A percentile compares a stretch with the other conserved stretches of the same genome.
Conservation (phyloP, 2,888 invertebrate species). For the Germaria angustata region DNA sequence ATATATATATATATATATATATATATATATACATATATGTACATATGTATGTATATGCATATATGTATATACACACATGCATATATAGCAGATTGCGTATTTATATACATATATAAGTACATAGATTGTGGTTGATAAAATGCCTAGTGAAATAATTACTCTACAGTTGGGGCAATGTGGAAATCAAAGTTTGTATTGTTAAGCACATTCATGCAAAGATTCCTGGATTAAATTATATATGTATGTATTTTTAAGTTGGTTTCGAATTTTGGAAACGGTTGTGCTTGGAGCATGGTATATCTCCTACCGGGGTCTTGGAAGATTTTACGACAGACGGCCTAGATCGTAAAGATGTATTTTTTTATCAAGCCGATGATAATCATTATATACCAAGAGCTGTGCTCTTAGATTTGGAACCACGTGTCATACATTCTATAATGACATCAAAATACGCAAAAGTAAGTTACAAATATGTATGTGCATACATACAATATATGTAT, state of each 20-base stretch:
- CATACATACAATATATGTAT: too few species aligned
- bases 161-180: slow-evolving; percentile 99
- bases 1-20: too few species aligned
- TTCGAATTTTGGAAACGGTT: slow-evolving; percentile 99
- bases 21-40: too few species aligned
- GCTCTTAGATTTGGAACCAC: slow-evolving; percentile 96
- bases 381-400: slow-evolving; percentile 99
- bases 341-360: slow-evolving; percentile 99
- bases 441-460: slow-evolving; percentile 81
- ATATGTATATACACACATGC: too few species aligned
- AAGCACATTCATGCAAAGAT: too few species aligned
- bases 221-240: not conserved
- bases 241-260: slow-evolving; percentile 84
- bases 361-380: slow-evolving; percentile 97
- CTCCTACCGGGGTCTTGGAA: slow-evolving; percentile 96
- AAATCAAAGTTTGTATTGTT: slow-evolving; percentile 97
- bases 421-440: slow-evolving; percentile 98
- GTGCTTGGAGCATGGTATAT: slow-evolving; percentile 98
- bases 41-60: too few species aligned
- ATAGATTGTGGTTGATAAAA: too few species aligned
- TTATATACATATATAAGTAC: too few species aligned
- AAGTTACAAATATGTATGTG: slow-evolving; percentile 3
- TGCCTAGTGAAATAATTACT: slow-evolving; percentile 99
- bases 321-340: slow-evolving; percentile 93
- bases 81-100: too few species aligned